These are phyloP conservation scores for Pheosia tremula DNA, from an alignment of 2,888 invertebrate genomes.

Conservation along the genomic window DNA sequence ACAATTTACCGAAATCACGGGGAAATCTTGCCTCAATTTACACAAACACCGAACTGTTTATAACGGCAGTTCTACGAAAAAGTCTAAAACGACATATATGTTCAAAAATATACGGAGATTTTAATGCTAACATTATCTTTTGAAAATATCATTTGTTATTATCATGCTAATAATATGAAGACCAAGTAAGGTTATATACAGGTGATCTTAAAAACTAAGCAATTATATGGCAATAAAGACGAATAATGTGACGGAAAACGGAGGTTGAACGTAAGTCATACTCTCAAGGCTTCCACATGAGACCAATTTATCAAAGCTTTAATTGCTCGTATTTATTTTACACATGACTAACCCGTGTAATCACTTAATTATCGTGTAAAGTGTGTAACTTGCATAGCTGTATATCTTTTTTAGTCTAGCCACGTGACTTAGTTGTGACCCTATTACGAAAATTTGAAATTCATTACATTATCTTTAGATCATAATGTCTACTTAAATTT, in stretches of 20 bases:
- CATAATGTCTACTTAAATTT: too few species aligned
- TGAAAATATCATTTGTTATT: too few species aligned
- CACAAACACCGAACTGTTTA: slow-evolving; percentile 38
- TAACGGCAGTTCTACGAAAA: too few species aligned
- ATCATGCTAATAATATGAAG: background rate
- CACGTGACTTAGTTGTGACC: background rate
- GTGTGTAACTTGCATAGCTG: background rate
- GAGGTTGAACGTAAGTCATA: slow-evolving; percentile 8
- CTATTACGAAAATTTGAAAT: too few species aligned
- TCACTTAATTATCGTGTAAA: background rate
- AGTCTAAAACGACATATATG: too few species aligned
- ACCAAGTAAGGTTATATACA: background rate
- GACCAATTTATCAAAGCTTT: slow-evolving; percentile 4
- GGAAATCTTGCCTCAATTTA: slow-evolving; percentile 70
- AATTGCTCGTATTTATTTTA: background rate
- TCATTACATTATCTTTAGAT: too few species aligned
- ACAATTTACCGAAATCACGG: slow-evolving; percentile 66
- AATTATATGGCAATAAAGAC: slow-evolving; percentile 9
- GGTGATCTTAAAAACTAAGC: background rate
- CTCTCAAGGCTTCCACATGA: background rate
- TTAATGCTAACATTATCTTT: too few species aligned
- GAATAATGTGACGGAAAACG: slow-evolving; percentile 1
- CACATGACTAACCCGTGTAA: background rate
- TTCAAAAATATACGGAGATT: too few species aligned
- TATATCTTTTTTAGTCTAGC: background rate